phyloP scores from a whole-genome alignment of 2,888 invertebrate species.

The Nipponacmea schrenckii region DNA sequence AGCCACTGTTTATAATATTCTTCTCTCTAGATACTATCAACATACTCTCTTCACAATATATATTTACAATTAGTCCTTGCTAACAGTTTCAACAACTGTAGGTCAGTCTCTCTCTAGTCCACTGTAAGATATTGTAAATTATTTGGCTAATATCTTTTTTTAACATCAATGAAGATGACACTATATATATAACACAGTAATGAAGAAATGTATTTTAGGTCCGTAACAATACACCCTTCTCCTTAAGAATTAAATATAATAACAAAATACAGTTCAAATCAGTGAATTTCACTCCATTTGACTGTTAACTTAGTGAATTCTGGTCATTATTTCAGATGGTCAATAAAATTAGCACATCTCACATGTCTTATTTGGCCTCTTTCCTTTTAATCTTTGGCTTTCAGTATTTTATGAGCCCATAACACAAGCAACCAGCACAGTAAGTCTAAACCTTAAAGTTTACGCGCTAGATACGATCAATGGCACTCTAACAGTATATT shows the following conservation, averaged over 20 bases:
- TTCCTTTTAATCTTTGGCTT: constrained; percentile 1
- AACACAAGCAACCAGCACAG: not conserved
- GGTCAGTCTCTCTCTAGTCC: too few species aligned
- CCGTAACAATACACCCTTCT: constrained; percentile 2
- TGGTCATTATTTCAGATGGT: not conserved
- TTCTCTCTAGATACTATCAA: too few species aligned
- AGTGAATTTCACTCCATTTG: not conserved
- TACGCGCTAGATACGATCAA: not conserved
- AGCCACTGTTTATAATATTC: too few species aligned
- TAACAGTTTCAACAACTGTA: too few species aligned
- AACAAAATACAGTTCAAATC: too few species aligned
- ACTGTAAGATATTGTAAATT: too few species aligned
- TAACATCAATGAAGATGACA: too few species aligned
- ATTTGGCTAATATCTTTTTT: too few species aligned
- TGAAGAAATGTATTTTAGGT: too few species aligned
- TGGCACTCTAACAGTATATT: not conserved
- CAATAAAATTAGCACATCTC: constrained; percentile 4
- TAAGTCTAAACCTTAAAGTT: not conserved
- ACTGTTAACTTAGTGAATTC: constrained; percentile 3
- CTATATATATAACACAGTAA: too few species aligned
- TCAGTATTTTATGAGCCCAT: not conserved
- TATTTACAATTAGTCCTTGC: too few species aligned
- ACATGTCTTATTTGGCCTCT: constrained; percentile 4
- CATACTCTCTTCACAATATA: too few species aligned
- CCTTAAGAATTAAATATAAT: not conserved